Conservation (phyloP, 53 echinoderm and acorn worm genomes). For the Luidia sarsii region DNA sequence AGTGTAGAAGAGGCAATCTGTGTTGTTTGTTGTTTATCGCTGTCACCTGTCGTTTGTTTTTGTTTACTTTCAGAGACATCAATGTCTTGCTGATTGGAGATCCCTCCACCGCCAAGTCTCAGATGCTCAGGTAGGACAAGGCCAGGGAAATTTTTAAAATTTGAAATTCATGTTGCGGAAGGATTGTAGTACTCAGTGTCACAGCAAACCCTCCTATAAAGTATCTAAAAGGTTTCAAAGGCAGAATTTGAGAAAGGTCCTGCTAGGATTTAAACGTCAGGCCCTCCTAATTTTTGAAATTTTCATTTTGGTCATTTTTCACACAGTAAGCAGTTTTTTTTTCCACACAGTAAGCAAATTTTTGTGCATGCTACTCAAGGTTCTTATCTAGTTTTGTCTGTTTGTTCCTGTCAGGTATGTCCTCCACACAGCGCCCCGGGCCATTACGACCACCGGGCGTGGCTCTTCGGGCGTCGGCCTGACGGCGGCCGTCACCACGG, state of each 20-base stretch:
- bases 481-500: constrained; percentile 90
- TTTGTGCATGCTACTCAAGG: not conserved
- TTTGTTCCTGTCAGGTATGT: constrained; percentile 70
- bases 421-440: constrained; percentile 88
- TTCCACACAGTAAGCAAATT: not conserved
- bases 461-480: constrained; percentile 98
- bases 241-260: too few species aligned
- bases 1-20: too few species aligned
- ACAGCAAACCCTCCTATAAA: too few species aligned
- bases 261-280: too few species aligned
- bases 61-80: constrained; percentile 96
- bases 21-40: too few species aligned
- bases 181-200: too few species aligned
- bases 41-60: too few species aligned
- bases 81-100: constrained; percentile 97
- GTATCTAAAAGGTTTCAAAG: too few species aligned
- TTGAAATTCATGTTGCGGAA: too few species aligned
- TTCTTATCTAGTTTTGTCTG: not conserved
- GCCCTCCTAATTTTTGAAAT: too few species aligned
- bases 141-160: too few species aligned
- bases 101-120: constrained; percentile 98
- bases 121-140: constrained; percentile 86
- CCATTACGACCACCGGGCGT: constrained; percentile 93
- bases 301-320: not conserved
- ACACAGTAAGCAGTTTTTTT: too few species aligned